A percentile compares a stretch with the other conserved stretches of the same genome.
phyloP scores from a whole-genome alignment of 2,113 vertebrate species.

The Grallaria varia region DNA sequence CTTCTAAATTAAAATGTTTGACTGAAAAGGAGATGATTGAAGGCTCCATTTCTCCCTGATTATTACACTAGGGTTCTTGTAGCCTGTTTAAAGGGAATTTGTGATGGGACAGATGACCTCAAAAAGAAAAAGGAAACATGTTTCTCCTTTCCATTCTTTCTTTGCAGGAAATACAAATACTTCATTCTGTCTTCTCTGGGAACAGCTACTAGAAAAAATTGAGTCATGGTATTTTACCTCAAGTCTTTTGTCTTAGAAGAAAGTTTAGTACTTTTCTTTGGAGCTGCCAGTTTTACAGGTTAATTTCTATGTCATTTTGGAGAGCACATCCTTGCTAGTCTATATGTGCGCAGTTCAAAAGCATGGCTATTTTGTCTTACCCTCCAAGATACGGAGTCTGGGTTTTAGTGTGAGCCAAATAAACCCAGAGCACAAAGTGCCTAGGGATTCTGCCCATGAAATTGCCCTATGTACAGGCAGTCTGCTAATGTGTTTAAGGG shows the following conservation, averaged over 20 bases:
- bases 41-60: constrained; percentile 31
- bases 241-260: background rate
- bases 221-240: background rate
- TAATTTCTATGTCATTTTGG: background rate
- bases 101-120: background rate
- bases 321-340: background rate
- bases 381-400: background rate
- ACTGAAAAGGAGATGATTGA: constrained; percentile 54
- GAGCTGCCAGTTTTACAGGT: background rate
- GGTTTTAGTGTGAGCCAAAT: background rate
- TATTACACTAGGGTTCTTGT: background rate
- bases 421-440: background rate
- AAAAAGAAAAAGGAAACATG: background rate
- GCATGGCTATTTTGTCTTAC: background rate
- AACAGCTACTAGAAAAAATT: background rate
- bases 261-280: background rate
- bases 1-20: constrained; percentile 48
- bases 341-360: background rate
- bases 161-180: background rate
- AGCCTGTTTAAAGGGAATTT: constrained; percentile 18
- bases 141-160: background rate
- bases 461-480: background rate
- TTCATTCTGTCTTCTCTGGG: background rate
- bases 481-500: background rate
- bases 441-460: background rate